A percentile compares a stretch with the other conserved stretches of the same genome.
Evolutionary conservation across 2,113 vertebrate species (phyloP).

Genomic region (Pangasianodon hypophthalmus): DNA sequence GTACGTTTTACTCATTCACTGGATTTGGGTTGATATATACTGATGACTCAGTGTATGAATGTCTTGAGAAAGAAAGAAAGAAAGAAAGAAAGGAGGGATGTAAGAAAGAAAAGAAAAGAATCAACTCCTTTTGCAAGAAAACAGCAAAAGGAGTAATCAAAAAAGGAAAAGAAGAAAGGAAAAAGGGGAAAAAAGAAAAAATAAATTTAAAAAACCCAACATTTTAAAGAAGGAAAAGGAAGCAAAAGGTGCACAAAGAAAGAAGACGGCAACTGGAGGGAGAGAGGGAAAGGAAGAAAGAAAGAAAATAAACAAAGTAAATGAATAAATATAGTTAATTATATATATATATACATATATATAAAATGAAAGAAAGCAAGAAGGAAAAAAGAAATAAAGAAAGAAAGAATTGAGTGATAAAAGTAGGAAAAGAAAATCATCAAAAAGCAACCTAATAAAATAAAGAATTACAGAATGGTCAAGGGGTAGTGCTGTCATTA

Average conservation of each 20-base stretch:
- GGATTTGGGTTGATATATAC: background rate
- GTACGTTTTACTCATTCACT: conserved; percentile 64
- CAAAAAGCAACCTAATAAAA: background rate
- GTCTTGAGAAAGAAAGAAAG: background rate
- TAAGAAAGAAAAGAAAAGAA: background rate
- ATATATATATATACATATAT: no score
- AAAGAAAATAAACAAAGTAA: background rate
- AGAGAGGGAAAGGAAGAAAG: background rate
- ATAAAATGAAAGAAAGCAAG: background rate
- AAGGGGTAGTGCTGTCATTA: background rate
- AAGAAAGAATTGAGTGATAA: background rate
- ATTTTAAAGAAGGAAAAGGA: no score
- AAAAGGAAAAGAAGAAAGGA: background rate
- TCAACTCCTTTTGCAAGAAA: background rate
- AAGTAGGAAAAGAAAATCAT: background rate
- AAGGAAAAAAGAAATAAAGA: background rate
- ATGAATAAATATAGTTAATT: background rate
- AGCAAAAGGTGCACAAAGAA: background rate
- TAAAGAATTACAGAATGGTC: background rate
- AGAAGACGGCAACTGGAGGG: background rate
- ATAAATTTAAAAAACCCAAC: no score
- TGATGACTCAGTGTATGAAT: background rate
- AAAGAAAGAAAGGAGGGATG: background rate
- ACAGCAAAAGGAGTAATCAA: background rate
- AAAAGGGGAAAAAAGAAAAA: background rate